Percentiles rank a stretch among this genome's conserved stretches.
These are phyloP conservation scores for Siderastrea radians DNA, from an alignment of 92 coral and sea anemone genomes.

Conservation along the genomic window DNA sequence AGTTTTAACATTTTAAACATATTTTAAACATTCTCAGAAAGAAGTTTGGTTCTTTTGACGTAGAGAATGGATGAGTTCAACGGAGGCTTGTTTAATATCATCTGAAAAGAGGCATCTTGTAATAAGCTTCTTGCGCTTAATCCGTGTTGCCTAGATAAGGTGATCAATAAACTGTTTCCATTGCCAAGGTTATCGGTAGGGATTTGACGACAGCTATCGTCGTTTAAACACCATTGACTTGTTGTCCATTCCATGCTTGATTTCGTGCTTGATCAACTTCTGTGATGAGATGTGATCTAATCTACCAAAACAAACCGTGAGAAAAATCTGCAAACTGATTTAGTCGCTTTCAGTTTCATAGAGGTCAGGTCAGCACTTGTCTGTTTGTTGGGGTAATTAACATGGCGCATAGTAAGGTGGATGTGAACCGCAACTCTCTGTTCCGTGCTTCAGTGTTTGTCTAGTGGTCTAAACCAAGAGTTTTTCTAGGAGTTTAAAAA, in stretches of 20 bases:
- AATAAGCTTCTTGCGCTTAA: background rate
- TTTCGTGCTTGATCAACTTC: background rate
- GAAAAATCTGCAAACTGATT: background rate
- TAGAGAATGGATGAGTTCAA: background rate
- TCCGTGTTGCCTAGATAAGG: background rate
- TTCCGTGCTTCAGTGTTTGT: slow-evolving; percentile 29
- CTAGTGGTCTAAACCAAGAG: background rate
- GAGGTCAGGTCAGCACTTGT: slow-evolving; percentile 9
- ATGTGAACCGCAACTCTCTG: slow-evolving; percentile 3
- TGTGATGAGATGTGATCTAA: slow-evolving; percentile 1
- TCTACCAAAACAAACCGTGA: background rate
- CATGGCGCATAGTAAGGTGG: slow-evolving; percentile 4
- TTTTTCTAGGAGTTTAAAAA: background rate
- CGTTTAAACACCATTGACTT: background rate
- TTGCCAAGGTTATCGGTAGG: slow-evolving; percentile 5
- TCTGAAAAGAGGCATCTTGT: background rate
- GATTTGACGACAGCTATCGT: background rate
- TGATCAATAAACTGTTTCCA: background rate
- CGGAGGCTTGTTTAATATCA: background rate
- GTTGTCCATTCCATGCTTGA: background rate
- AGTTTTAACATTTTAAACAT: background rate
- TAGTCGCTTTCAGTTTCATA: background rate
- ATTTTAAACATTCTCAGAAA: background rate
- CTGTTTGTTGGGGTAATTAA: slow-evolving; percentile 23
- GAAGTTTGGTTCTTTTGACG: background rate